A percentile compares a stretch with the other conserved stretches of the same genome.
Conservation (phyloP, 2,888 invertebrate species). For the Ischnus inquisitorius region DNA sequence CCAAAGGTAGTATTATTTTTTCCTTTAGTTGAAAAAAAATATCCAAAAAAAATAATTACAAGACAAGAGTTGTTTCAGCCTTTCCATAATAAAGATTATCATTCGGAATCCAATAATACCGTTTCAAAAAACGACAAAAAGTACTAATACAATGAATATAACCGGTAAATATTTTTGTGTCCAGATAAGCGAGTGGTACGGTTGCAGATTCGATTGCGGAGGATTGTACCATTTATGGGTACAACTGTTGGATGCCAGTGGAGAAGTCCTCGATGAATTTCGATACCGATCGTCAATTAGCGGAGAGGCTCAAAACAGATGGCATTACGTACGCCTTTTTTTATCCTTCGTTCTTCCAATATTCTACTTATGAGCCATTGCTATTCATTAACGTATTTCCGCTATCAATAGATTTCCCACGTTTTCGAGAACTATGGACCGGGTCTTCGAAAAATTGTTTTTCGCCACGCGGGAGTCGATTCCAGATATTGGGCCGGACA, state of each 20-base stretch:
- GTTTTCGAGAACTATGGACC: neutral
- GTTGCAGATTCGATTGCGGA: constrained; percentile 78
- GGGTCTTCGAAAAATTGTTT: neutral
- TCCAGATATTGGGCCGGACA: neutral
- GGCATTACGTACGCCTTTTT: neutral
- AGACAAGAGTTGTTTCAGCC: too few relatives aligned
- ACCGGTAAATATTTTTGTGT: neutral
- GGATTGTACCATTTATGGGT: constrained; percentile 74
- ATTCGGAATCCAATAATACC: too few relatives aligned
- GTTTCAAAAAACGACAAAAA: too few relatives aligned
- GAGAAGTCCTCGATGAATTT: neutral
- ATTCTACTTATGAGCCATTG: neutral
- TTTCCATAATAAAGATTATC: too few relatives aligned
- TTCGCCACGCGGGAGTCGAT: constrained; percentile 1
- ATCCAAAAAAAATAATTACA: too few relatives aligned
- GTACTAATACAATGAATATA: too few relatives aligned
- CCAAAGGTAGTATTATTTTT: neutral
- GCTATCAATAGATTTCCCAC: neutral
- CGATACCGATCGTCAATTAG: neutral
- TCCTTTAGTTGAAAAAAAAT: too few relatives aligned
- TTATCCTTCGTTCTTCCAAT: neutral
- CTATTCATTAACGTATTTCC: neutral
- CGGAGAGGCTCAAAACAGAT: neutral
- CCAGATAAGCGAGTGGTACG: constrained; percentile 80
- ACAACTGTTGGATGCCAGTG: constrained; percentile 3